These are phyloP conservation scores for Dendroctonus ponderosae DNA, from an alignment of 1,140 invertebrate genomes.

Conservation along the genomic window DNA sequence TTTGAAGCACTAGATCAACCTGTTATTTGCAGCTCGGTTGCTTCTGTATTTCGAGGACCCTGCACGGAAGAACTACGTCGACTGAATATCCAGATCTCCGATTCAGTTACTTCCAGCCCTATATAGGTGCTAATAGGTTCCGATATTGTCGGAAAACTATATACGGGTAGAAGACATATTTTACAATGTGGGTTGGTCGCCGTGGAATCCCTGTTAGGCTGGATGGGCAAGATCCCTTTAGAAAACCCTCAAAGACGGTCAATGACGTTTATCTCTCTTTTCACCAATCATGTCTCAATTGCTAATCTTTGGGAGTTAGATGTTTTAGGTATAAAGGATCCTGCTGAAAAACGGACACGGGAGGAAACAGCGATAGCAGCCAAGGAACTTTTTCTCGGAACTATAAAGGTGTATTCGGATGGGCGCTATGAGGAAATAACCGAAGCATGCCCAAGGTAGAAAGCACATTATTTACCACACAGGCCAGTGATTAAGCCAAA, in stretches of 20 bases:
- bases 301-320: conserved; percentile 16
- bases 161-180: conserved; percentile 34
- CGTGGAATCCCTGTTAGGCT: conserved; percentile 43
- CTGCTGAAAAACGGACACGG: conserved; percentile 16
- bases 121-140: conserved; percentile 43
- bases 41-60: conserved; percentile 3
- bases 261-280: conserved; percentile 11
- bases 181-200: conserved; percentile 35
- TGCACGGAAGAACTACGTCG: conserved; percentile 18
- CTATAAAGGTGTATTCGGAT: too few relatives aligned
- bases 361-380: conserved; percentile 1
- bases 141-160: conserved; percentile 42
- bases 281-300: conserved; percentile 16
- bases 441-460: conserved; percentile 24
- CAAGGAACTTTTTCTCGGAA: conserved; percentile 26
- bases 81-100: conserved; percentile 11
- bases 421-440: conserved; percentile 35
- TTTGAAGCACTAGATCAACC: conserved; percentile 26
- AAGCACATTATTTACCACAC: conserved; percentile 35
- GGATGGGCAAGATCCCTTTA: conserved; percentile 39
- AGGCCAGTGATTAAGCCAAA: conserved; percentile 31
- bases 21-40: conserved; percentile 14
- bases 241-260: conserved; percentile 4
- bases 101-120: conserved; percentile 10
- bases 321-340: conserved; percentile 7